Conservation (phyloP, 2,113 vertebrate genomes). For the Channa maculata region DNA sequence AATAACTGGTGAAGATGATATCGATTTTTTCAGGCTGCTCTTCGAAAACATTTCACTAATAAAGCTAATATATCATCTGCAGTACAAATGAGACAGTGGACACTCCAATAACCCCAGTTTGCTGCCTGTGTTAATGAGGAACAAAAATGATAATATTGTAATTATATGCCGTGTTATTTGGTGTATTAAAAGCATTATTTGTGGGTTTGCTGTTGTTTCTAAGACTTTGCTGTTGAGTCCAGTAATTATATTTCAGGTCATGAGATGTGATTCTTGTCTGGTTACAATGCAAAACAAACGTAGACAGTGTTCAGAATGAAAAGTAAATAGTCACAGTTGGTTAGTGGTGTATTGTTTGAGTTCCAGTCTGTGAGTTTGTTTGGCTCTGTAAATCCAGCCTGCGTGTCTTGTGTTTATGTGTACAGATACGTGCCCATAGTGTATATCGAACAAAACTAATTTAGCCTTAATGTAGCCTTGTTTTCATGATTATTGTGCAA, state of each 20-base stretch:
- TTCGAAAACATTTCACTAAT: conserved; percentile 39
- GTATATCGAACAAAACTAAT: conserved; percentile 35
- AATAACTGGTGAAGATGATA: conserved; percentile 50
- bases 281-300: conserved; percentile 42
- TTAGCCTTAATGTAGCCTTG: conserved; percentile 38
- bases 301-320: conserved; percentile 33
- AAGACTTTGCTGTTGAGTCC: background rate
- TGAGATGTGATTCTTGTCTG: conserved; percentile 13
- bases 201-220: background rate
- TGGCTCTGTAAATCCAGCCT: conserved; percentile 8
- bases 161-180: conserved; percentile 13
- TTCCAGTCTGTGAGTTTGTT: conserved; percentile 29
- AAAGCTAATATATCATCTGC: conserved; percentile 57
- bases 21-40: conserved; percentile 41
- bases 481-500: conserved; percentile 60
- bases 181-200: conserved; percentile 11
- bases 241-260: conserved; percentile 42
- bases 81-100: conserved; percentile 38
- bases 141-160: conserved; percentile 29
- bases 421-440: conserved; percentile 16
- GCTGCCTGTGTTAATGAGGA: conserved; percentile 5
- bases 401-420: conserved; percentile 1
- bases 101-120: conserved; percentile 25
- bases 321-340: conserved; percentile 57
- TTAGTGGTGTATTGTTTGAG: conserved; percentile 39